Evolutionary conservation across 2,797 vertebrate genomes (phyloP), one percentile per base, ranked within the genome.

Genomic region (Clangula hyemalis): DNA sequence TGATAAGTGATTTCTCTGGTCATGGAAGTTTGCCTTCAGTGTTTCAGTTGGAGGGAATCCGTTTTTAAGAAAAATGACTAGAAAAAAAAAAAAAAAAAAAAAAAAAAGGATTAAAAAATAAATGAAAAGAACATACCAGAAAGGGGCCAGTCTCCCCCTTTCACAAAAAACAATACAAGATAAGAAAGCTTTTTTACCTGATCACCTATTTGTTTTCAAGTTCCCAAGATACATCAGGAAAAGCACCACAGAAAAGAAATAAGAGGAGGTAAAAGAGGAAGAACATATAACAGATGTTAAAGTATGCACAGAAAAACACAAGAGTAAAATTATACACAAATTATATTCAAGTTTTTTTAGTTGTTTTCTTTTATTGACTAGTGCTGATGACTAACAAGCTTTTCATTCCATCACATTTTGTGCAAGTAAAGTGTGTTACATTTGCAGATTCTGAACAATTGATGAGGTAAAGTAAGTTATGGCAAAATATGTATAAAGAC

Each of bases 311-410:
- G 61, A 57, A 96, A 94, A 90, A 89, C 75, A 83, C 8, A 45
- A 77, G 27, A 62, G 61, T 90, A 69, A 95, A 92, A 8, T n/a
- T n/a, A n/a, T 21, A 81, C 18, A 75, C 34, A 78, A 80, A 93
- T 58, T 61, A 80, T 73, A 85, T 69, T 86, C 82, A 78, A 93
- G 66, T 39, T 1, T 36, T 86, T 72, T 72, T 17, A 72, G 58
- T 32, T 87, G 14, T 58, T 91, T 94, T 94, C 30, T 91, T 84
- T 93, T 80, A 89, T 62, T 95, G 73, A 83, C 72, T 92, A 61
- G 15, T 66, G 38, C 73, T 94, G 57, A 91, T 88, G 77, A 87
- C 80, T 88, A 89, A 92, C 14, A 78, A 90, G 90, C n/a, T 91
- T 84, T 95, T 92, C 79, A 88, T 94, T 89, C 72, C 66, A 78